phyloP scores from a whole-genome alignment of 64 coral and sea anemone genomes.

The Catalaphyllia jardinei region DNA sequence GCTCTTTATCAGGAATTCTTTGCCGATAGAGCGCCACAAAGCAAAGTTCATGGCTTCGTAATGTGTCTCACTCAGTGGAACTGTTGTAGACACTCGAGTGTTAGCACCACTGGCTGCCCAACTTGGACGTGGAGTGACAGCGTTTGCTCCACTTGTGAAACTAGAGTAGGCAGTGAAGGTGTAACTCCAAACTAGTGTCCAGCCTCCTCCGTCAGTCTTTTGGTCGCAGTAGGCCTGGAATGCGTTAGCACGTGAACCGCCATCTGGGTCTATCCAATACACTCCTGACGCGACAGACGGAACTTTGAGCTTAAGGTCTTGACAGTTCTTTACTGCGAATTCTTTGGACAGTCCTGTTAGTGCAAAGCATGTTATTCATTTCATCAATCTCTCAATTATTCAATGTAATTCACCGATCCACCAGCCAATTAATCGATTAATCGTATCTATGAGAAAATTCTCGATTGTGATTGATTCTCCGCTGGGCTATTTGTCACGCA shows the following conservation, averaged over 20 bases:
- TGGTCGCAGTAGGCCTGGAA: conserved; percentile 12
- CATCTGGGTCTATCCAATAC: conserved; percentile 14
- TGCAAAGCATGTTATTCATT: no score
- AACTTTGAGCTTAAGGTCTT: no score
- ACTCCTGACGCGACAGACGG: neutral
- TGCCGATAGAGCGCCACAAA: conserved; percentile 37
- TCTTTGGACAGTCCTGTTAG: no score
- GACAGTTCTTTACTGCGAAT: no score
- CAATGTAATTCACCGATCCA: no score
- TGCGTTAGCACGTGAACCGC: neutral
- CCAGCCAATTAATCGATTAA: no score
- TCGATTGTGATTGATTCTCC: no score
- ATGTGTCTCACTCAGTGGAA: conserved; percentile 55
- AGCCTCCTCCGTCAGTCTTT: conserved; percentile 1
- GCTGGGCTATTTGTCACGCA: no score
- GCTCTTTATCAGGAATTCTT: conserved; percentile 47
- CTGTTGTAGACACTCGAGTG: neutral
- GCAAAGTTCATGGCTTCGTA: conserved; percentile 60
- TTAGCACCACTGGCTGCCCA: neutral
- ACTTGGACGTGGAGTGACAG: no score
- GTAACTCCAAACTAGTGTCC: conserved; percentile 10
- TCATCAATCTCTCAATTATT: no score
- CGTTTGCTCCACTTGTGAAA: no score
- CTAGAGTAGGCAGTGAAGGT: neutral
- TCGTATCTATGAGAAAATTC: no score